Conservation (phyloP, 2,113 vertebrate genomes). For the Alligator sinensis region DNA sequence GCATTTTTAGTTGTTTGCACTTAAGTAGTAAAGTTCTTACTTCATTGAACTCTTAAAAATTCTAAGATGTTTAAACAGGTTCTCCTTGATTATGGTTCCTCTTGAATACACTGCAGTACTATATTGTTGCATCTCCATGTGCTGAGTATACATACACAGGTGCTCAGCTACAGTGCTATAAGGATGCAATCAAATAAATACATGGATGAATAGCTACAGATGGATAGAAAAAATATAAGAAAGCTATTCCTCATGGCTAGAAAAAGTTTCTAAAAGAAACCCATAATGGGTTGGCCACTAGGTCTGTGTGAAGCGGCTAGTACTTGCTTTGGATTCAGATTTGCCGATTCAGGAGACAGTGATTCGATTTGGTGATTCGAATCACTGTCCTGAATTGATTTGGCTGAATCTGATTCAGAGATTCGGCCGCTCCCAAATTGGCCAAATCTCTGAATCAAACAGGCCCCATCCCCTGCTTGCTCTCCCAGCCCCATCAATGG, state of each 20-base stretch:
- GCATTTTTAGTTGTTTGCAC: constrained; percentile 38
- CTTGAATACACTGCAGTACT: not conserved
- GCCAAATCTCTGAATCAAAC: no score
- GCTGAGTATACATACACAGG: not conserved
- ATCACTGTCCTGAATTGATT: no score
- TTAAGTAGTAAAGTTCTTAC: constrained; percentile 27
- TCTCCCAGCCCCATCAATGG: no score
- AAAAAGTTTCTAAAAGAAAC: not conserved
- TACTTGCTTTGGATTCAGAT: no score
- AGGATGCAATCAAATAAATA: not conserved
- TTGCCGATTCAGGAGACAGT: no score
- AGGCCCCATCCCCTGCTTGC: no score
- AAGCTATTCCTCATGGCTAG: not conserved
- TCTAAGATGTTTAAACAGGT: not conserved
- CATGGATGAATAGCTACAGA: not conserved
- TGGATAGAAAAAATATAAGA: not conserved
- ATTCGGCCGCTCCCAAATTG: no score
- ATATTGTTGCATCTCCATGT: not conserved
- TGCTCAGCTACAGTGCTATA: not conserved
- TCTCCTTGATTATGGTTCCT: not conserved
- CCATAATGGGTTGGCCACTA: no score
- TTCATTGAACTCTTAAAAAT: not conserved
- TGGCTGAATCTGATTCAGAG: no score
- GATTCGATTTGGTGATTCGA: no score
- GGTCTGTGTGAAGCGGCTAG: no score